These are phyloP conservation scores for Bembecia ichneumoniformis DNA, from an alignment of 2,888 invertebrate species.

Conservation along the genomic window DNA sequence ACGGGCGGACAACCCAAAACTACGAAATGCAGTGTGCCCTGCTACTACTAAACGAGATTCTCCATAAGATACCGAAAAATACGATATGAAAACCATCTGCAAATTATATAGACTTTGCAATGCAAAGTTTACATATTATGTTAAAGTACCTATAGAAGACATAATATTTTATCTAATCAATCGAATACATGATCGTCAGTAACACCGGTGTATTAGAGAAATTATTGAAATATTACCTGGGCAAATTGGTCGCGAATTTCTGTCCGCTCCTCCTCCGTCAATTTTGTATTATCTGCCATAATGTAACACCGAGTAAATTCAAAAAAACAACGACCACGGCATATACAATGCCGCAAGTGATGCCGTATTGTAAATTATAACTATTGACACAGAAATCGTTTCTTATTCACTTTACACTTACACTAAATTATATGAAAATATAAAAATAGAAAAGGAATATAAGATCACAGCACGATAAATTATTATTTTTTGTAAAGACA, in stretches of 20 bases:
- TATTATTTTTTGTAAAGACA: conserved; percentile 6
- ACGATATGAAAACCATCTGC: too few species aligned
- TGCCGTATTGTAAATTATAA: conserved; percentile 3
- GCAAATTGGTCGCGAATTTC: conserved; percentile 85
- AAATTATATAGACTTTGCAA: too few species aligned
- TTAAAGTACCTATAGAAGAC: too few species aligned
- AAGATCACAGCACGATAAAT: conserved; percentile 30
- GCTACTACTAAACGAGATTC: too few species aligned
- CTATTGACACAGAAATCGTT: conserved; percentile 9
- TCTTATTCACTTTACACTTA: conserved; percentile 40
- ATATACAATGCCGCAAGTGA: conserved; percentile 28
- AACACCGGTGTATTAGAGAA: neutral
- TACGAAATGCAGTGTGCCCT: too few species aligned
- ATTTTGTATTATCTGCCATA: conserved; percentile 70
- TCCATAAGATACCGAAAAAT: too few species aligned
- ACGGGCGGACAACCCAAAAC: too few species aligned
- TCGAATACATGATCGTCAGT: too few species aligned
- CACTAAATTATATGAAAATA: conserved; percentile 18
- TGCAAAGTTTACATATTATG: too few species aligned
- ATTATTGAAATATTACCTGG: conserved; percentile 71
- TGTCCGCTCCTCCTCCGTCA: conserved; percentile 78
- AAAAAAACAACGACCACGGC: conserved; percentile 54
- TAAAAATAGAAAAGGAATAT: conserved; percentile 22
- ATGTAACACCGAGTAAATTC: conserved; percentile 39
- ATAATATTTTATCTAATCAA: too few species aligned